phyloP scores from a whole-genome alignment of 2,797 vertebrate genomes.

The Steatocranus sp. region DNA sequence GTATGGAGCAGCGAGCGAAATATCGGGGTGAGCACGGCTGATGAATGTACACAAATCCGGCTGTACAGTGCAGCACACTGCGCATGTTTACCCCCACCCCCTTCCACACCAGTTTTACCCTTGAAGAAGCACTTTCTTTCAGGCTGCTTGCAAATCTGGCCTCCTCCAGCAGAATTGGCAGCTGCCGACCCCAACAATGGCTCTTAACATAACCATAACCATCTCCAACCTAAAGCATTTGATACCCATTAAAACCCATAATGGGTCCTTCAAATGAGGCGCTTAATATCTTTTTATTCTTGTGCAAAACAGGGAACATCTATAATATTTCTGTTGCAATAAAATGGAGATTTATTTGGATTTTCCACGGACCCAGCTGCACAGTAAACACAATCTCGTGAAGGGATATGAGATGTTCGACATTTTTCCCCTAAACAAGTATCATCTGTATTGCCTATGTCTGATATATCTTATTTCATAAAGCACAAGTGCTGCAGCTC shows the following conservation, averaged over 20 bases:
- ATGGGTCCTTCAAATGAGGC: slow-evolving; percentile 2
- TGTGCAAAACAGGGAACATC: slow-evolving; percentile 26
- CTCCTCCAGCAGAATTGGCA: slow-evolving; percentile 41
- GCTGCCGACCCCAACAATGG: slow-evolving; percentile 45
- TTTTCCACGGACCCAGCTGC: not conserved
- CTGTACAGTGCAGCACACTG: not conserved
- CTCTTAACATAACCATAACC: slow-evolving; percentile 29
- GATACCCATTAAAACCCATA: slow-evolving; percentile 18
- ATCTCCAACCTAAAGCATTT: slow-evolving; percentile 19
- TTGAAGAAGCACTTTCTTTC: not conserved
- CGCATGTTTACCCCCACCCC: not conserved
- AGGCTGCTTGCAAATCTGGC: slow-evolving; percentile 2
- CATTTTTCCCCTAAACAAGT: not conserved
- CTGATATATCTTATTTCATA: not conserved
- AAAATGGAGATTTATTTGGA: not conserved
- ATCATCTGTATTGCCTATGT: not conserved
- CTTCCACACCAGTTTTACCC: not conserved
- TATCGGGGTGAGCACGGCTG: not conserved
- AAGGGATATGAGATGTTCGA: not conserved
- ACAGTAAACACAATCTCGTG: not conserved
- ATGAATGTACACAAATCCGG: not conserved
- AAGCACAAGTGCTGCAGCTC: not conserved
- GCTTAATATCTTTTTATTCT: slow-evolving; percentile 25
- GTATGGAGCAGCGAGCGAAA: not conserved
- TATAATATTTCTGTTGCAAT: slow-evolving; percentile 7